phyloP scores from a whole-genome alignment of 2,888 invertebrate species.

The Cryptophagus acutangulus region DNA sequence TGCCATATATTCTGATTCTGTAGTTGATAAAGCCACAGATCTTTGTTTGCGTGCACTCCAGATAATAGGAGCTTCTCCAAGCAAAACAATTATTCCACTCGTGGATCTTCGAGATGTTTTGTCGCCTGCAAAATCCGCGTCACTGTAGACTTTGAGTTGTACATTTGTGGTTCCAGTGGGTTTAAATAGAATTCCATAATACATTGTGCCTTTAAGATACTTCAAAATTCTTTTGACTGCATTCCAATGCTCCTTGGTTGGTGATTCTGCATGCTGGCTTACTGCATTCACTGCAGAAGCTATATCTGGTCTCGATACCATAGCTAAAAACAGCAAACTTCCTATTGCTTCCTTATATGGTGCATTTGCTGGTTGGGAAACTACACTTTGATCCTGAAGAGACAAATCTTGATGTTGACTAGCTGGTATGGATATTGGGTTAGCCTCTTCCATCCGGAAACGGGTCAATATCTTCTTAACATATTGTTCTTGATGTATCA shows the following conservation, averaged over 20 bases:
- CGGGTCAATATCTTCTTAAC: conserved; percentile 14
- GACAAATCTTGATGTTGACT: too few relatives aligned
- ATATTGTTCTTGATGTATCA: conserved; percentile 14
- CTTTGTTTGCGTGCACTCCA: conserved; percentile 12
- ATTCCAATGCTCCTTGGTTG: conserved; percentile 3
- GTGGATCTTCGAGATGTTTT: not conserved
- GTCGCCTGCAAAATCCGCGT: not conserved
- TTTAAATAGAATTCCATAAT: not conserved
- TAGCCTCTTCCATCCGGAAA: conserved; percentile 22
- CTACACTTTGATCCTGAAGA: too few relatives aligned
- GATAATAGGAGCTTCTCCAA: conserved; percentile 7
- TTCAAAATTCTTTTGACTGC: too few relatives aligned
- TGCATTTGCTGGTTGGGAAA: conserved; percentile 12
- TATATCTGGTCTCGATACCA: conserved; percentile 21
- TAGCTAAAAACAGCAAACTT: conserved; percentile 19
- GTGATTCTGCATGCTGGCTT: not conserved
- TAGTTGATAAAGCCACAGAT: conserved; percentile 12
- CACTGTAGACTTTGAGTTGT: not conserved
- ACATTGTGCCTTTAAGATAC: conserved; percentile 4
- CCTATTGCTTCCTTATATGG: conserved; percentile 25
- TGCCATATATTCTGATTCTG: conserved; percentile 13
- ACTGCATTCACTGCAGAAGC: conserved; percentile 18
- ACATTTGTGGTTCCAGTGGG: conserved; percentile 1
- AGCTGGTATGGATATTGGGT: conserved; percentile 23
- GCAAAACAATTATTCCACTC: conserved; percentile 6